Evolutionary conservation across 2,113 vertebrate species (phyloP).

Genomic region (Scomber colias): DNA sequence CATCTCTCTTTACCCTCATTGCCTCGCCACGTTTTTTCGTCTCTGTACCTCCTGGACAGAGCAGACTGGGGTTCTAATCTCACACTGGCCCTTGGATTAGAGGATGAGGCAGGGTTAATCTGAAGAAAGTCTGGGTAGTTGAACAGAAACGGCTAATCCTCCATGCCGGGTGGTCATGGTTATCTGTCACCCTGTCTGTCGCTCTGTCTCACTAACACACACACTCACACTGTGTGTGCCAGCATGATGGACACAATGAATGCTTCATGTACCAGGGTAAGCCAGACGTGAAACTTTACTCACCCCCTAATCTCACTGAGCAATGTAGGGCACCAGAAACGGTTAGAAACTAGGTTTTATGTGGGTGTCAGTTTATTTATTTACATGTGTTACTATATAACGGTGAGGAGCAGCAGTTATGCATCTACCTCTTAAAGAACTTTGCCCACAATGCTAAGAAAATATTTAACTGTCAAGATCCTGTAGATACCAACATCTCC

Average conservation of each 20-base stretch:
- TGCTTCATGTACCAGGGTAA: neutral
- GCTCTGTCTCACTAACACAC: slow-evolving; percentile 7
- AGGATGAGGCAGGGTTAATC: slow-evolving; percentile 67
- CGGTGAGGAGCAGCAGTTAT: too few relatives aligned
- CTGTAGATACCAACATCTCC: neutral
- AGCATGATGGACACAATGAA: slow-evolving; percentile 27
- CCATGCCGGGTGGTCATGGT: slow-evolving; percentile 31
- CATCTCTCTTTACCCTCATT: neutral
- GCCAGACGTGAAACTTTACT: slow-evolving; percentile 35
- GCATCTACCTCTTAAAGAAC: neutral
- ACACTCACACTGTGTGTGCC: slow-evolving; percentile 6
- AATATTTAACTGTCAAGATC: neutral
- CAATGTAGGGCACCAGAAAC: slow-evolving; percentile 22
- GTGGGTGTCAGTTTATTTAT: neutral
- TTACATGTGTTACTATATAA: too few relatives aligned
- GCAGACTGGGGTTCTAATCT: slow-evolving; percentile 57
- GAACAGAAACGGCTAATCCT: slow-evolving; percentile 61
- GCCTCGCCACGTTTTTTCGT: neutral
- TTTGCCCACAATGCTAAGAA: neutral
- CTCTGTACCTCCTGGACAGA: neutral
- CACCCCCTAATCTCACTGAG: slow-evolving; percentile 31
- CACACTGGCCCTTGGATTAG: slow-evolving; percentile 55
- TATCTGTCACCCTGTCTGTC: slow-evolving; percentile 37
- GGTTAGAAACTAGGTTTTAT: slow-evolving; percentile 1
- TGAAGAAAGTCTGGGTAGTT: slow-evolving; percentile 67